Evolutionary conservation across 1,140 invertebrate species (phyloP).

Genomic region (Scaptodrosophila lebanonensis): DNA sequence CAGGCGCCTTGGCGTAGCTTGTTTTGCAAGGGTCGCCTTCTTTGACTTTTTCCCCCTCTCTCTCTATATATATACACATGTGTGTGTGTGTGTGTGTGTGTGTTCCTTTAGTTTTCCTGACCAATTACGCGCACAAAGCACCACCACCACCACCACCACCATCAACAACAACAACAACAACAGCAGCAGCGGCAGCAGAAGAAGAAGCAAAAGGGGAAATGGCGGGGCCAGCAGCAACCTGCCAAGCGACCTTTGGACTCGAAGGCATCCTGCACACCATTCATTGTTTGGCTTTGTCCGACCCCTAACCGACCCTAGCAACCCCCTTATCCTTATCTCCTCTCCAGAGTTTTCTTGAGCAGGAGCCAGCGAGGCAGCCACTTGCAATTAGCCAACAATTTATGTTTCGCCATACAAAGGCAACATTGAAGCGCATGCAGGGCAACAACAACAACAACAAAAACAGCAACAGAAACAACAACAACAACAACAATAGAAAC

Average conservation of each 20-base stretch:
- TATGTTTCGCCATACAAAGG: conserved; percentile 49
- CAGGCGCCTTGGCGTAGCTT: too few species aligned
- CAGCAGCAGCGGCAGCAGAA: background rate
- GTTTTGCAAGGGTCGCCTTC: too few species aligned
- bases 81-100: conserved; percentile 3
- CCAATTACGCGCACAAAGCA: conserved; percentile 58
- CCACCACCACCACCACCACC: background rate
- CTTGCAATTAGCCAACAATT: conserved; percentile 67
- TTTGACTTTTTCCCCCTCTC: too few species aligned
- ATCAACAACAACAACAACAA: conserved; percentile 1
- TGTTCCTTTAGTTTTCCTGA: conserved; percentile 29
- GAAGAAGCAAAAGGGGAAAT: too few species aligned
- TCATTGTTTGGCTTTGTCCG: too few species aligned
- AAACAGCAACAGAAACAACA: too few species aligned
- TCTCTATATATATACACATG: too few species aligned
- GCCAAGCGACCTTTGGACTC: conserved; percentile 1
- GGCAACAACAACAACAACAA: too few species aligned
- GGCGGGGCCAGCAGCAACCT: conserved; percentile 14
- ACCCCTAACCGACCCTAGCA: too few species aligned
- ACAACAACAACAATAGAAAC: too few species aligned
- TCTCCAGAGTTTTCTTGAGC: background rate
- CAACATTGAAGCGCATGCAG: conserved; percentile 3
- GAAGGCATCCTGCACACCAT: too few species aligned
- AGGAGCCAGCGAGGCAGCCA: conserved; percentile 20
- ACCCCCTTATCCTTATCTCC: background rate